A percentile compares a stretch with the other conserved stretches of the same genome.
Evolutionary conservation across 2,113 vertebrate species (phyloP).

Genomic region (Pteronura brasiliensis): DNA sequence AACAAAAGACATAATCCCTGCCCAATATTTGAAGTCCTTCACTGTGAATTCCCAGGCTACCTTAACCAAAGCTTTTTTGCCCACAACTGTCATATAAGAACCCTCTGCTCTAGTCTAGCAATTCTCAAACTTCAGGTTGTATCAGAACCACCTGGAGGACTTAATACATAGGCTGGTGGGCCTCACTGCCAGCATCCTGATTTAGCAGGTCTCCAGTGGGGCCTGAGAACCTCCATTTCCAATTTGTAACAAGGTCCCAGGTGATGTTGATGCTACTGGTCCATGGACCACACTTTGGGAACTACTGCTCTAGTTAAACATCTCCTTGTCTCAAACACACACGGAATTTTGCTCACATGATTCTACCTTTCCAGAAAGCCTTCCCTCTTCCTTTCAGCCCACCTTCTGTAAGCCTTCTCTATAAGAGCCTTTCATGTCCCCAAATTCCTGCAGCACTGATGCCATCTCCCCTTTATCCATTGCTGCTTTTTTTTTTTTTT

Average conservation of each 20-base stretch:
- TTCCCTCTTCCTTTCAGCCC: not conserved
- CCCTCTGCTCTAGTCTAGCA: not conserved
- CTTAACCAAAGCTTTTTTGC: not conserved
- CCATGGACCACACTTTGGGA: not conserved
- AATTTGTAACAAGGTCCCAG: not conserved
- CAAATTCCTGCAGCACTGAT: not conserved
- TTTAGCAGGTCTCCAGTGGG: not conserved
- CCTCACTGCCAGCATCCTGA: not conserved
- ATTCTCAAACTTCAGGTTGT: not conserved
- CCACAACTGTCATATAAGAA: not conserved
- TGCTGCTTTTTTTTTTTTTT: not conserved
- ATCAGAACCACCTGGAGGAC: not conserved
- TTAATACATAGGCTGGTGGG: not conserved
- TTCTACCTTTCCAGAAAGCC: not conserved
- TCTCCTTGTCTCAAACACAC: not conserved
- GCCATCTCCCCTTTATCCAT: not conserved
- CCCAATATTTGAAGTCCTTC: not conserved
- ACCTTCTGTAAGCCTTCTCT: not conserved
- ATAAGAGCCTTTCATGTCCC: not conserved
- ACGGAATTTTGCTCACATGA: not conserved
- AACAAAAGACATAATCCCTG: conserved; percentile 2
- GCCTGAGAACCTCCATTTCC: not conserved
- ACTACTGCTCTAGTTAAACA: not conserved
- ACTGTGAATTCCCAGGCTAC: not conserved
- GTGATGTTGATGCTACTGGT: not conserved